Base-by-base conservation (phyloP, 2,888 invertebrate species). In the Tiliacea aurago region DNA sequence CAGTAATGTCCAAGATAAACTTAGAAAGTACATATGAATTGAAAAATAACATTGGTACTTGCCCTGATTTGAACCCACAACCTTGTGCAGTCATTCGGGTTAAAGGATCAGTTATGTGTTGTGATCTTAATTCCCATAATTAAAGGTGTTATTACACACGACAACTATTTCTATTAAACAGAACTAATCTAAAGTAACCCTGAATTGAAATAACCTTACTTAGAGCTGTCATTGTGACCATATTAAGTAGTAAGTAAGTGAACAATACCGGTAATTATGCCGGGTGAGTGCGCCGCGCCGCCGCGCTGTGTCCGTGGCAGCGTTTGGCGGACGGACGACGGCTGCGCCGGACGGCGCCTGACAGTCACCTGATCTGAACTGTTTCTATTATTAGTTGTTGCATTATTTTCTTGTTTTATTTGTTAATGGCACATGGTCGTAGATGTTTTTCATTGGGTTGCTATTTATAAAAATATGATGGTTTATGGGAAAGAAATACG, bases 321-420 rank as follows among this genome's bases (percentile, higher is more conserved):
- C 45, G 64, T 23, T 43, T 41, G 58, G 56, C 33, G 58, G 82
- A 72, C 55, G 47, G 61, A 55, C 51, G 59, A 51, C 49, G 11
- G 18, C 49, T 76, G 79, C 49, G 23, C n/a, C n/a, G 28, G 78
- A 79, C 76, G 67, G 63, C 62, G 6, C 13, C 61, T 65, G 80
- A 67, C 78, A 80, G 47, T 33, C 15, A 15, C 43, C 28, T 23
- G 61, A 80, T 69, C 61, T 23, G 28, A 28, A 13, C 45, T 33
- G 55, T 20, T 45, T 23, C 49, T 64, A 55, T 64, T 65, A n/a
- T 62, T 55, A 49, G 47, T 67, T 43, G 0, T 45, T 51, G 37
- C 13, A 41, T 41, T 41, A 23, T 78, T 64, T 64, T 70, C 63
- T 37, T 59, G 61, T 49, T 76, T 68, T 33, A 53, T 61, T 33